Evolutionary conservation across 2,113 vertebrate species (phyloP).

Genomic region (Lagopus muta): DNA sequence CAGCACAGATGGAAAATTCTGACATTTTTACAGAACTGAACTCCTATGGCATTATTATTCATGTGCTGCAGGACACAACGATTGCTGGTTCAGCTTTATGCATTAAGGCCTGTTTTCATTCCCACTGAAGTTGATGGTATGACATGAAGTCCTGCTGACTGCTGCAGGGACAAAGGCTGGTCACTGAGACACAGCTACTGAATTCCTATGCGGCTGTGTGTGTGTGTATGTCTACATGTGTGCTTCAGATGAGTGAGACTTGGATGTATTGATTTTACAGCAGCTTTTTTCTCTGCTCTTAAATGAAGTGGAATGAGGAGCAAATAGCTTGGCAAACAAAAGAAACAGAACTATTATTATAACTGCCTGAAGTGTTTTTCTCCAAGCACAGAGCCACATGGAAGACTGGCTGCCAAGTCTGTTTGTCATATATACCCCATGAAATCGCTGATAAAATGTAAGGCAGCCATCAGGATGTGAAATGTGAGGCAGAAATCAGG

Average conservation of each 20-base stretch:
- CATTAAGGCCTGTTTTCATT: not conserved
- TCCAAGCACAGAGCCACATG: not conserved
- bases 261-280: slow-evolving; percentile 57
- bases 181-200: not conserved
- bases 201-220: not conserved
- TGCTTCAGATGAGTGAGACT: slow-evolving; percentile 2
- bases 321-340: slow-evolving; percentile 58
- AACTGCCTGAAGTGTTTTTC: slow-evolving; percentile 50
- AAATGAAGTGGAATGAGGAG: slow-evolving; percentile 60
- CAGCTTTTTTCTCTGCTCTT: slow-evolving; percentile 31
- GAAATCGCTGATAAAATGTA: not conserved
- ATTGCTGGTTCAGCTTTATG: slow-evolving; percentile 4
- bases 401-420: not conserved
- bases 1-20: not conserved
- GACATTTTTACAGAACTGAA: not conserved
- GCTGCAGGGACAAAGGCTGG: slow-evolving; percentile 11
- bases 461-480: not conserved
- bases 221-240: not conserved
- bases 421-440: not conserved
- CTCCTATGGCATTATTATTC: not conserved
- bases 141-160: not conserved
- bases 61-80: rapidly evolving
- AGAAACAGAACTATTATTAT: slow-evolving; percentile 46
- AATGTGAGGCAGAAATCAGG: not conserved
- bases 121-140: not conserved